Conservation (phyloP, 2,113 vertebrate genomes). For the Peromyscus californicus region DNA sequence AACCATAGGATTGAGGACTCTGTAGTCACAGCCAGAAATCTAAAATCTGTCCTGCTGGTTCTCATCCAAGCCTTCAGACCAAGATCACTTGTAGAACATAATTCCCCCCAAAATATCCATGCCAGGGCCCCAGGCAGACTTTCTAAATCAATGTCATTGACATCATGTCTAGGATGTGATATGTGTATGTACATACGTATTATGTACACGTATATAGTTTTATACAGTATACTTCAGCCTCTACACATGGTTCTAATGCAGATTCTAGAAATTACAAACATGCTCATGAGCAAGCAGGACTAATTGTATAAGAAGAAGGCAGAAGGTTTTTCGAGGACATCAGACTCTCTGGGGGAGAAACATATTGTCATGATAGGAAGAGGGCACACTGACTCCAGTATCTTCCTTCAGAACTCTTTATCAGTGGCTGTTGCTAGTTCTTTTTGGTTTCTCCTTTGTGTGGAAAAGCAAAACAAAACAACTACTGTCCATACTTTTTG, state of each 20-base stretch:
- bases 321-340: constrained; percentile 33
- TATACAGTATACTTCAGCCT: background rate
- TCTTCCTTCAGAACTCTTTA: constrained; percentile 47
- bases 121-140: background rate
- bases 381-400: background rate
- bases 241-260: constrained; percentile 31
- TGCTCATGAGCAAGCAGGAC: background rate
- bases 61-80: background rate
- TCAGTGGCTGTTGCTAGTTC: background rate
- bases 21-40: constrained; percentile 16
- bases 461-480: constrained; percentile 34
- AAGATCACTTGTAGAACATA: background rate
- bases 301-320: constrained; percentile 54
- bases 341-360: background rate
- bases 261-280: constrained; percentile 46
- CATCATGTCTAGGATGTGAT: background rate
- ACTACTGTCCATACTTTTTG: background rate
- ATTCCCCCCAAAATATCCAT: background rate
- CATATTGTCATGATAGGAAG: constrained; percentile 33
- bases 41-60: background rate
- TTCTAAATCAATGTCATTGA: constrained; percentile 41
- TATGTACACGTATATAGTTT: too few relatives aligned
- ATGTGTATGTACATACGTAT: background rate
- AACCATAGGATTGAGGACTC: background rate
- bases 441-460: constrained; percentile 52